phyloP scores from a whole-genome alignment of 2,888 invertebrate genomes.

The Cantharis lateralis region DNA sequence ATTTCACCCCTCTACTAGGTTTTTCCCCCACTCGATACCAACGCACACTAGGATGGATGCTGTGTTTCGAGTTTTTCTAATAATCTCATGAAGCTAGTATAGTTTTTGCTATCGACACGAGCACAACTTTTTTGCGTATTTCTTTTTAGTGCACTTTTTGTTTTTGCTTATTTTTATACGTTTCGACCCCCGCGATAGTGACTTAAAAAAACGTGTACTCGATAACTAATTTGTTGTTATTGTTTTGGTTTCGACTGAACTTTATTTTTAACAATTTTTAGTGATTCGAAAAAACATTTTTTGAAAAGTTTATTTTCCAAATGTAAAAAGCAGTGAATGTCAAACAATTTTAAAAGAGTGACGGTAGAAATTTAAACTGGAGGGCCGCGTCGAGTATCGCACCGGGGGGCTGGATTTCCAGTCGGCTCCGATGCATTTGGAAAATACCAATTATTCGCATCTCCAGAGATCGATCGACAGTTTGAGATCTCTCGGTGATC shows the following conservation, averaged over 20 bases:
- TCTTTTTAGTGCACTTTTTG: slow-evolving; percentile 33
- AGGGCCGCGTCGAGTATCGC: slow-evolving; percentile 55
- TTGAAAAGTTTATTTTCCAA: slow-evolving; percentile 9
- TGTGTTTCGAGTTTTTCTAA: slow-evolving; percentile 54
- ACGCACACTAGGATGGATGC: slow-evolving; percentile 47
- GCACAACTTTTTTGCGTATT: slow-evolving; percentile 45
- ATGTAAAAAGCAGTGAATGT: slow-evolving; percentile 21
- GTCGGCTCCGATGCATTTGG: slow-evolving; percentile 50
- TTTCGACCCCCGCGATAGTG: slow-evolving; percentile 22
- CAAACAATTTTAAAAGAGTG: slow-evolving; percentile 9
- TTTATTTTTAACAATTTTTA: background rate
- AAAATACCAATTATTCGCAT: slow-evolving; percentile 51
- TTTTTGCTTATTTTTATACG: slow-evolving; percentile 27
- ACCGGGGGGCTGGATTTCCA: slow-evolving; percentile 55
- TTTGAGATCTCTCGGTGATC: slow-evolving; percentile 52
- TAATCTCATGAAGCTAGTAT: slow-evolving; percentile 55
- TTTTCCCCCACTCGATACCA: slow-evolving; percentile 40
- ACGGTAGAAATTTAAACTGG: slow-evolving; percentile 43
- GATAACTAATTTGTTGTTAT: background rate
- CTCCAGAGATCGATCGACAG: slow-evolving; percentile 56
- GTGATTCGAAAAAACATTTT: background rate
- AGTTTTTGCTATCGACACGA: slow-evolving; percentile 54
- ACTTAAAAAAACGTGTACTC: slow-evolving; percentile 2
- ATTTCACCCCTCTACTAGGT: slow-evolving; percentile 43
- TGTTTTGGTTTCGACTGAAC: background rate